phyloP scores from a whole-genome alignment of 2,888 invertebrate species.

The Diaprepes abbreviatus region DNA sequence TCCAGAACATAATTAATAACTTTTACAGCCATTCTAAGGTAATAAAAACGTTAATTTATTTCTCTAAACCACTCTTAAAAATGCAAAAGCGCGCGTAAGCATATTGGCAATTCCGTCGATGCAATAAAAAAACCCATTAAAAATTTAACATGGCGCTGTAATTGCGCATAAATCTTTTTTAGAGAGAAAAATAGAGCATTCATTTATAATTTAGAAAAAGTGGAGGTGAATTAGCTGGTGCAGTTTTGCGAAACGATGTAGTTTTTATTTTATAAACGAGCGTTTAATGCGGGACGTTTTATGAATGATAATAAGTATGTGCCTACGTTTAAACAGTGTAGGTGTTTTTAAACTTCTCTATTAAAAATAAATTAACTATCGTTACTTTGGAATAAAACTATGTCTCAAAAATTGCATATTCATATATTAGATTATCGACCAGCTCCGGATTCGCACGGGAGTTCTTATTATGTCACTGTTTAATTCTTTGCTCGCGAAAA shows the following conservation, averaged over 20 bases:
- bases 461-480: no score
- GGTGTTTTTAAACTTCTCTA: no score
- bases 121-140: slow-evolving; percentile 39
- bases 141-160: slow-evolving; percentile 40
- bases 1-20: slow-evolving; percentile 36
- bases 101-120: slow-evolving; percentile 42
- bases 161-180: slow-evolving; percentile 42
- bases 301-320: slow-evolving; percentile 20
- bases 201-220: slow-evolving; percentile 39
- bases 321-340: neutral
- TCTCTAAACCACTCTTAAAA: slow-evolving; percentile 39
- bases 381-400: no score
- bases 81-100: slow-evolving; percentile 38
- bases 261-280: slow-evolving; percentile 16
- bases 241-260: slow-evolving; percentile 16
- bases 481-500: no score
- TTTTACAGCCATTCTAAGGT: slow-evolving; percentile 16
- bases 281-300: slow-evolving; percentile 15
- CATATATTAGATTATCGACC: no score
- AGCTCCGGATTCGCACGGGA: no score
- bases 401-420: no score
- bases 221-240: slow-evolving; percentile 29
- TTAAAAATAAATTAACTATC: no score
- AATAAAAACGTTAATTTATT: slow-evolving; percentile 39
- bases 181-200: slow-evolving; percentile 31